These are phyloP conservation scores for Mohoua ochrocephala DNA, from an alignment of 2,113 vertebrate species.

Conservation along the genomic window DNA sequence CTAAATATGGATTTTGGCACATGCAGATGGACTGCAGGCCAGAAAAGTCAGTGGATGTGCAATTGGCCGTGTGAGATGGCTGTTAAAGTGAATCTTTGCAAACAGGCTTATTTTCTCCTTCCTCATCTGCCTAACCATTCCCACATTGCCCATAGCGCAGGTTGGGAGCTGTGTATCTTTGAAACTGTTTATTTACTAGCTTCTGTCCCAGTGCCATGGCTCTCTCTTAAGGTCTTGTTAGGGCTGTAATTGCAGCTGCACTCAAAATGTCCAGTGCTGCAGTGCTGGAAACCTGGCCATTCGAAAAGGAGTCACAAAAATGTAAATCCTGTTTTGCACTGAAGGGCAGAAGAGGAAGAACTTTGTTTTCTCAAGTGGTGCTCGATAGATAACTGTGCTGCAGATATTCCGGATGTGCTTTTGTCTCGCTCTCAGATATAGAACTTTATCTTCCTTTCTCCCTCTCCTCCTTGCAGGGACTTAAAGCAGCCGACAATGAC, in stretches of 20 bases:
- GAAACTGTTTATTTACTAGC: not conserved
- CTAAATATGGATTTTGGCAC: not conserved
- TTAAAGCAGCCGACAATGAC: conserved; percentile 96
- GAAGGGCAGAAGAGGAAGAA: not conserved
- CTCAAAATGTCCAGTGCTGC: not conserved
- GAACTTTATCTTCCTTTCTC: not conserved
- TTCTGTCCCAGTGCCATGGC: not conserved
- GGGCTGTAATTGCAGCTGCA: not conserved
- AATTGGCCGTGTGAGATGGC: not conserved
- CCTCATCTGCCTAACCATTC: not conserved
- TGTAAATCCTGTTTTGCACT: not conserved
- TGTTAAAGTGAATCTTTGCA: not conserved
- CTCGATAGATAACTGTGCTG: not conserved
- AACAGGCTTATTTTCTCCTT: not conserved
- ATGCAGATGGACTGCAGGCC: not conserved
- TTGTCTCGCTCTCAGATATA: not conserved
- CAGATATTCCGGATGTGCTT: not conserved
- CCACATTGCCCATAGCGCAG: not conserved
- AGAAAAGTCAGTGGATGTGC: not conserved
- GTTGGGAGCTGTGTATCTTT: not conserved
- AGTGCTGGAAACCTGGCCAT: not conserved
- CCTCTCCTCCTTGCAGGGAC: conserved; percentile 76
- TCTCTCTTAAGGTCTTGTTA: not conserved
- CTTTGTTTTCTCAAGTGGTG: not conserved
- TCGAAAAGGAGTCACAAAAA: not conserved